A percentile compares a stretch with the other conserved stretches of the same genome.
Evolutionary conservation across 2,888 invertebrate genomes (phyloP).

Genomic region (Leptopilina myrica): DNA sequence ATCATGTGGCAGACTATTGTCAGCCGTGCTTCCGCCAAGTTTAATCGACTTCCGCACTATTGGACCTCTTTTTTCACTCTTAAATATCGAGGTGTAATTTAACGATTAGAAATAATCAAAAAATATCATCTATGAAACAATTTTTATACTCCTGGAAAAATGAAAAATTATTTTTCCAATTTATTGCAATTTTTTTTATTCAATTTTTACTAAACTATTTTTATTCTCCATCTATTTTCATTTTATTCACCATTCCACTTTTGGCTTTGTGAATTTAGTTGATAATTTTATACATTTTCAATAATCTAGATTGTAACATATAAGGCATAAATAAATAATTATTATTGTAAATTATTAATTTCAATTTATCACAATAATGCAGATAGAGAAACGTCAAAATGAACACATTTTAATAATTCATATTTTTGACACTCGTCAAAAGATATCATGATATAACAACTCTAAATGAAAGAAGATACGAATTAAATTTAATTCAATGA

Average conservation of each 20-base stretch:
- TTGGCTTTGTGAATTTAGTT: too few relatives aligned
- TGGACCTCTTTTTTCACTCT: background rate
- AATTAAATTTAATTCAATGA: background rate
- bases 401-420: background rate
- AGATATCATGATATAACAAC: background rate
- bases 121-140: background rate
- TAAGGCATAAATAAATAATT: too few relatives aligned
- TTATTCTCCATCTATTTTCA: too few relatives aligned
- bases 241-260: too few relatives aligned
- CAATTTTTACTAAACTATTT: too few relatives aligned
- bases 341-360: too few relatives aligned
- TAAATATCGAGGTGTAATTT: background rate
- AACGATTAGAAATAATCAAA: background rate
- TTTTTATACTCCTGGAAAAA: background rate
- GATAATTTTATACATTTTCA: too few relatives aligned
- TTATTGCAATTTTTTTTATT: too few relatives aligned
- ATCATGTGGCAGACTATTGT: conserved; percentile 32
- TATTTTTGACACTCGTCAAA: too few relatives aligned
- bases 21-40: conserved; percentile 18
- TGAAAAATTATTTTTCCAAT: background rate
- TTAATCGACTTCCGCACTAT: conserved; percentile 5
- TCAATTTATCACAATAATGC: too few relatives aligned
- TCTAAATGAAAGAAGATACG: background rate
- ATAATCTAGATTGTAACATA: too few relatives aligned
- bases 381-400: too few relatives aligned